Evolutionary conservation across 2,888 invertebrate species (phyloP).

Genomic region (Mimas tiliae): DNA sequence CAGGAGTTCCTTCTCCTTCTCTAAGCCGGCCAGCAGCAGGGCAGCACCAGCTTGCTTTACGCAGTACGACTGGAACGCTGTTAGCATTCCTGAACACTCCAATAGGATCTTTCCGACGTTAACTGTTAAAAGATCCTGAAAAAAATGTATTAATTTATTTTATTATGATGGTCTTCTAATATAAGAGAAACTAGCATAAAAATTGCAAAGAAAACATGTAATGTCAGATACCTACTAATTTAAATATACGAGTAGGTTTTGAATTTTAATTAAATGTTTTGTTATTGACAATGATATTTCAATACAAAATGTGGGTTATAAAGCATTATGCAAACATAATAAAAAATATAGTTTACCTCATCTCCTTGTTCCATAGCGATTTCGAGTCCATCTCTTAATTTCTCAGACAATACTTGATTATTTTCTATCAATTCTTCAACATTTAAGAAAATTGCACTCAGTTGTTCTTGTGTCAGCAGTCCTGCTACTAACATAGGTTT

Average conservation of each 20-base stretch:
- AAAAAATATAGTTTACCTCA: constrained; percentile 74
- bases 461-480: constrained; percentile 94
- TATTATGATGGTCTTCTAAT: too few relatives aligned
- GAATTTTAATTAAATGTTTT: neutral
- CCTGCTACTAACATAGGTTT: constrained; percentile 97
- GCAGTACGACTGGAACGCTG: constrained; percentile 97
- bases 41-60: constrained; percentile 96
- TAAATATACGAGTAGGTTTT: neutral
- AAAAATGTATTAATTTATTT: constrained; percentile 29
- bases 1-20: constrained; percentile 97
- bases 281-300: neutral
- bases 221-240: too few relatives aligned
- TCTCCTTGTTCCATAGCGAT: constrained; percentile 92
- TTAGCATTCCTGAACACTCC: constrained; percentile 96
- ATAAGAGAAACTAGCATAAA: too few relatives aligned
- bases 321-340: neutral
- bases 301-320: too few relatives aligned
- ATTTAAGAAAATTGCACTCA: constrained; percentile 96
- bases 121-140: constrained; percentile 91
- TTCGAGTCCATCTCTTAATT: constrained; percentile 93
- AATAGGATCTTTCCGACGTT: constrained; percentile 96
- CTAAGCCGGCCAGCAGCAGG: constrained; percentile 93
- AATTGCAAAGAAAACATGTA: too few relatives aligned
- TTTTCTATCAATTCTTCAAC: constrained; percentile 96
- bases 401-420: constrained; percentile 93